Base-by-base conservation (phyloP, 1,140 invertebrate species). In the Meteorus sp. region DNA sequence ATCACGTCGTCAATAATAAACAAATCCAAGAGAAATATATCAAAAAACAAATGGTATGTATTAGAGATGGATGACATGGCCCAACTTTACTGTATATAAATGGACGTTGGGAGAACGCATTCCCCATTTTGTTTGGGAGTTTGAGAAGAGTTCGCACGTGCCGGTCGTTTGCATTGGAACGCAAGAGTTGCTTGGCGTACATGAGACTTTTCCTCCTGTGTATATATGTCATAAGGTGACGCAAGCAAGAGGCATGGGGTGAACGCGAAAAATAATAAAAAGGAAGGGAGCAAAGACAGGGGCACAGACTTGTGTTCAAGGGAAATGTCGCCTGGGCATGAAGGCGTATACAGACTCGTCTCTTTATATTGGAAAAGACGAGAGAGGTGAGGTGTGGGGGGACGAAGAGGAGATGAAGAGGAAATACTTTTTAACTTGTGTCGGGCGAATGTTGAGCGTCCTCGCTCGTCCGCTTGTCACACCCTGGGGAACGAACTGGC, bases 351-450 rank as follows among this genome's bases (percentile, higher is more conserved):
- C 35, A 39, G 6, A 27, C 29, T 13, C 20, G 29, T 22, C 8
- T 11, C 11, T 54, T 48, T 41, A 33, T 48, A 47, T 48, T 35
- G 44, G 33, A 57, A 57, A 57, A 57, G 55, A 58, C 56, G 45
- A 29, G 47, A n/a, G n/a, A n/a, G n/a, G n/a, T n/a, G n/a, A n/a
- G n/a, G n/a, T n/a, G n/a, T n/a, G n/a, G n/a, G n/a, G n/a, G n/a
- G n/a, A n/a, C n/a, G n/a, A n/a, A n/a, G n/a, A n/a, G n/a, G n/a
- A n/a, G n/a, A n/a, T n/a, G n/a, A n/a, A n/a, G 33, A 15, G 22
- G 35, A 58, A 50, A 15, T 58, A 37, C 35, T 58, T 48, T 51
- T 25, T 23, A 58, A 58, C 56, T 58, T 31, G 47, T 56, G 44
- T 31, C 50, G 27, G 15, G 17, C 50, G 50, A 45, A 57, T 57